Evolutionary conservation across 2,113 vertebrate genomes (phyloP), one percentile per base, ranked within the genome.

Genomic region (Eidolon helvum): DNA sequence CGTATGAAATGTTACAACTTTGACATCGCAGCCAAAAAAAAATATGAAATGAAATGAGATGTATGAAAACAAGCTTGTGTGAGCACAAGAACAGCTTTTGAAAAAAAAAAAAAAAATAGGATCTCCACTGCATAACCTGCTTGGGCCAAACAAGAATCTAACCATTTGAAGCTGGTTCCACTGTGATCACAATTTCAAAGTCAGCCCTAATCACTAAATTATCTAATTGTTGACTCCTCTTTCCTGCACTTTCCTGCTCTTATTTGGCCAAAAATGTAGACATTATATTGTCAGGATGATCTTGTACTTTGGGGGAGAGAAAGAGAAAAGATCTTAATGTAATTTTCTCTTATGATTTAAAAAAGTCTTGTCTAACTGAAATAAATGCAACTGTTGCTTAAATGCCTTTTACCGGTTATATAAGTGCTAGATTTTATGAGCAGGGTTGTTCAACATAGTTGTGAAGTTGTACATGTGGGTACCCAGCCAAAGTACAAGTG

Each of bases 21-120:
- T 50, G 48, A 89, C 82, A 65, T 0, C 22, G 16, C 57, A 94
- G 95, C 86, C 89, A 98, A 97, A 74, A 93, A 95, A 95, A 95
- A 95, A 86, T 82, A 96, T 28, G n/a, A 85, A 93, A 82, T 90
- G 95, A 92, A 97, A 97, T 94, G 43, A 96, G 38, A 94, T 97
- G 80, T 80, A 93, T 89, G 33, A 96, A 97, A 96, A 83, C 59
- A 91, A 66, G 61, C 40, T 66, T 66, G 33, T 86, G 61, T 1
- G 0, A 95, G 30, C 79, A 79, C 80, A 38, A 95, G 71, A 88
- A 94, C 7, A 72, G 55, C 59, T 90, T 95, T 59, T 61, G 71
- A 50, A 50, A 50, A 14, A 50, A 48, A n/a, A 75, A 94, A 57
- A 90, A 74, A 90, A 74, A 74, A 65, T 78, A 75, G n/a, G 24